Percentiles rank a stretch among this genome's conserved stretches.
phyloP scores from a whole-genome alignment of 2,888 invertebrate genomes.

The Dinocampus coccinellae region DNA sequence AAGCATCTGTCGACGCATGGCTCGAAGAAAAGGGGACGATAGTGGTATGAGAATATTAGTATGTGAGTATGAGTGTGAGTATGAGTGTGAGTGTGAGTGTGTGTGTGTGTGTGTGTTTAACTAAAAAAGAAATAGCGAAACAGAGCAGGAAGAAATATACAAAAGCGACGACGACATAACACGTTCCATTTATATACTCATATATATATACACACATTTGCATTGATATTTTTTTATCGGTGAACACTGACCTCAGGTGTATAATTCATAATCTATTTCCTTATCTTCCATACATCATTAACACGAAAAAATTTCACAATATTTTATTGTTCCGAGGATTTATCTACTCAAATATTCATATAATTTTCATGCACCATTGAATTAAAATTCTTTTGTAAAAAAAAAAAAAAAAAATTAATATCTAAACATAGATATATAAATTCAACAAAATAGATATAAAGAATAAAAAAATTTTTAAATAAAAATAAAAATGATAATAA shows the following conservation, averaged over 20 bases:
- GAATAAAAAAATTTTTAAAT: not conserved
- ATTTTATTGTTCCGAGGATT: not conserved
- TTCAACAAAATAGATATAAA: constrained; percentile 3
- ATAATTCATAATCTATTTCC: not conserved
- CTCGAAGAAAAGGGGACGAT: not conserved
- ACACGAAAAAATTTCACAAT: not conserved
- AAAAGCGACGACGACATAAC: not conserved
- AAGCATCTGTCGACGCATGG: constrained; percentile 55
- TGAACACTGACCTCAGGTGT: not conserved
- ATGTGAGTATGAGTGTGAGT: too few species aligned
- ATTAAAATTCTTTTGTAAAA: not conserved
- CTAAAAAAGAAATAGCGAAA: too few species aligned
- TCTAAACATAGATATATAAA: constrained; percentile 12
- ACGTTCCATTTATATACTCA: not conserved
- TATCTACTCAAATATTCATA: not conserved
- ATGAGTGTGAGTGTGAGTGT: constrained; percentile 35
- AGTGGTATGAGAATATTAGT: too few species aligned
- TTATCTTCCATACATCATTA: not conserved
- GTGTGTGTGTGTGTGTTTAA: constrained; percentile 24
- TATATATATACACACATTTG: not conserved
- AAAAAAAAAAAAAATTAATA: not conserved
- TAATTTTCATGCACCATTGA: not conserved
- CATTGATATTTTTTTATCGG: not conserved
- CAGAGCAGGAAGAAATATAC: constrained; percentile 5
- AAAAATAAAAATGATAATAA: too few species aligned